Evolutionary conservation across 2,888 invertebrate genomes (phyloP).

Genomic region (Lasius platythorax): DNA sequence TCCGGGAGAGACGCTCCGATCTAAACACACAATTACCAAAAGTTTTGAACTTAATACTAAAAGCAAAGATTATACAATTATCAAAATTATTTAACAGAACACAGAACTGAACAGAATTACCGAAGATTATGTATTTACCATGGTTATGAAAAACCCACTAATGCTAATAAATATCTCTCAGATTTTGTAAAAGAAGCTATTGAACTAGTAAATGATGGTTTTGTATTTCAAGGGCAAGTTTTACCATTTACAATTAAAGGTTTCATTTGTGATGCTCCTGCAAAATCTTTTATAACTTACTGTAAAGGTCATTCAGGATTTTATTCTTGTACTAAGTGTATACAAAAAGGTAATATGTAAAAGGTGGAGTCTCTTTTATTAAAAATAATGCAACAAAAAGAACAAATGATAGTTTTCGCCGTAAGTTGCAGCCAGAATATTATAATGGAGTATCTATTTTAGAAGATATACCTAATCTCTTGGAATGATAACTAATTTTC

Average conservation of each 20-base stretch:
- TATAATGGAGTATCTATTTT: slow-evolving; percentile 38
- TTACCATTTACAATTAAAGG: slow-evolving; percentile 28
- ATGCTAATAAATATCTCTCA: slow-evolving; percentile 24
- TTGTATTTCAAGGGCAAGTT: slow-evolving; percentile 7
- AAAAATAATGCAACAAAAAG: slow-evolving; percentile 21
- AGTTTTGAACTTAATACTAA: too few relatives aligned
- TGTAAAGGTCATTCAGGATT: slow-evolving; percentile 52
- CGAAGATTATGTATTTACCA: too few relatives aligned
- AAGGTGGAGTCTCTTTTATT: slow-evolving; percentile 48
- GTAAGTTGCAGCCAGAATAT: slow-evolving; percentile 30
- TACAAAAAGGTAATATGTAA: slow-evolving; percentile 39
- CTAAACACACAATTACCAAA: too few relatives aligned
- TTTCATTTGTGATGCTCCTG: slow-evolving; percentile 32
- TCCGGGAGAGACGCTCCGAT: too few relatives aligned
- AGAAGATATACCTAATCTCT: slow-evolving; percentile 44
- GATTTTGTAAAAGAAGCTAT: slow-evolving; percentile 32
- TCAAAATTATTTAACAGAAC: too few relatives aligned
- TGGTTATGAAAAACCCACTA: neutral
- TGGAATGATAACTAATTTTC: slow-evolving; percentile 52
- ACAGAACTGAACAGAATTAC: too few relatives aligned
- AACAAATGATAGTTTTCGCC: slow-evolving; percentile 52
- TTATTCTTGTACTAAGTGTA: slow-evolving; percentile 60
- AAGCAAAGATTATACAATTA: too few relatives aligned
- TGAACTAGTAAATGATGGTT: neutral
- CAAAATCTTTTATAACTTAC: slow-evolving; percentile 53